phyloP scores from a whole-genome alignment of 1,140 invertebrate species.

The Drosophila busckii region DNA sequence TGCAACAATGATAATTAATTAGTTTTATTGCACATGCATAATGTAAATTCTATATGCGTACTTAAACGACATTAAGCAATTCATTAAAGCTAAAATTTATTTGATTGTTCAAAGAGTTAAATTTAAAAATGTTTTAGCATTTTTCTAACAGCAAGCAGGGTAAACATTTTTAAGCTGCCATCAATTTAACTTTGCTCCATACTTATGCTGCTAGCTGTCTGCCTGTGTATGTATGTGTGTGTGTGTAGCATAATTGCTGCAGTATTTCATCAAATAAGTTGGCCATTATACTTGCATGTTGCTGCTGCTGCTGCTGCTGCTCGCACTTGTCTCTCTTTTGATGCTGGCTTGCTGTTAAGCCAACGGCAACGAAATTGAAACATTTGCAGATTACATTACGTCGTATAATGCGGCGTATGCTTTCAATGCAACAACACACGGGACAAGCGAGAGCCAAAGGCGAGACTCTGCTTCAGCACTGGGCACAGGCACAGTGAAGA shows the following conservation, averaged over 20 bases:
- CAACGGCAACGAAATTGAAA: conserved; percentile 23
- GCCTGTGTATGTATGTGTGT: too few relatives aligned
- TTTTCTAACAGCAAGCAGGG: too few relatives aligned
- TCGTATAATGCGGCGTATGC: too few relatives aligned
- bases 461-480: too few relatives aligned
- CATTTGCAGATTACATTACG: conserved; percentile 60
- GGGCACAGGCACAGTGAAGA: conserved; percentile 19
- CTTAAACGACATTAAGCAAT: conserved; percentile 5
- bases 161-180: too few relatives aligned
- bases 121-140: too few relatives aligned
- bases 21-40: conserved; percentile 33
- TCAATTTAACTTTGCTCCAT: too few relatives aligned
- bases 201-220: conserved; percentile 2
- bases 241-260: conserved; percentile 44
- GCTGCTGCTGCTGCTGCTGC: too few relatives aligned
- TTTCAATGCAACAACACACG: conserved; percentile 36
- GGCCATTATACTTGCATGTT: conserved; percentile 12
- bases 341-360: not conserved
- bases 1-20: conserved; percentile 65
- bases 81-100: not conserved
- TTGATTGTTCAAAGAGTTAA: too few relatives aligned
- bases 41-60: conserved; percentile 22
- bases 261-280: conserved; percentile 52
- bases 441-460: not conserved
- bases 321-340: not conserved